Conservation (phyloP, 2,113 vertebrate genomes). For the Ctenomys sociabilis region DNA sequence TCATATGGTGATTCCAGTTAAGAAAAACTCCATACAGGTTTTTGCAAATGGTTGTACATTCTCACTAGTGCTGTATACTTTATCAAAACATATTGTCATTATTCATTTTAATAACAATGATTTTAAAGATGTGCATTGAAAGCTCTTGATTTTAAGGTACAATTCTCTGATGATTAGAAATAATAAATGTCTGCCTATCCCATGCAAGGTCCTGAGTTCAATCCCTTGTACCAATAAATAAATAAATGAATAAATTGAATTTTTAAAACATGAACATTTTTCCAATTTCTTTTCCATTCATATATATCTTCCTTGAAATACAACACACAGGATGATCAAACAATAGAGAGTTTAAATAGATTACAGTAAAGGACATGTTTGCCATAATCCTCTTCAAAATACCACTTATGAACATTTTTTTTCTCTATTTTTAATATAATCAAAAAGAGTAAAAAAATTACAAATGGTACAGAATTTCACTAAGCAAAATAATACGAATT, state of each 20-base stretch:
- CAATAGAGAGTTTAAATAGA: not conserved
- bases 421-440: too few relatives aligned
- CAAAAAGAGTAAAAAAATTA: too few relatives aligned
- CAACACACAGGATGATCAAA: not conserved
- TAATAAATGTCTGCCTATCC: too few relatives aligned
- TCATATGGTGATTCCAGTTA: not conserved
- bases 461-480: too few relatives aligned
- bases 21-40: not conserved
- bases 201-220: too few relatives aligned
- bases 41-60: not conserved
- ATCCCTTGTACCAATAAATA: too few relatives aligned
- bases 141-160: not conserved
- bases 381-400: not conserved
- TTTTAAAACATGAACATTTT: not conserved
- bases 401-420: not conserved
- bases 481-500: too few relatives aligned
- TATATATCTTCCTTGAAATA: not conserved
- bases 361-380: not conserved
- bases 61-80: not conserved
- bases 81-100: not conserved
- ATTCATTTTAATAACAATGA: not conserved
- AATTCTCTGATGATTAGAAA: not conserved
- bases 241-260: too few relatives aligned
- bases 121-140: not conserved
- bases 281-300: not conserved